Evolutionary conservation across 2,888 invertebrate species (phyloP), one percentile per base, ranked within the genome.

Genomic region (Gari tellinella): DNA sequence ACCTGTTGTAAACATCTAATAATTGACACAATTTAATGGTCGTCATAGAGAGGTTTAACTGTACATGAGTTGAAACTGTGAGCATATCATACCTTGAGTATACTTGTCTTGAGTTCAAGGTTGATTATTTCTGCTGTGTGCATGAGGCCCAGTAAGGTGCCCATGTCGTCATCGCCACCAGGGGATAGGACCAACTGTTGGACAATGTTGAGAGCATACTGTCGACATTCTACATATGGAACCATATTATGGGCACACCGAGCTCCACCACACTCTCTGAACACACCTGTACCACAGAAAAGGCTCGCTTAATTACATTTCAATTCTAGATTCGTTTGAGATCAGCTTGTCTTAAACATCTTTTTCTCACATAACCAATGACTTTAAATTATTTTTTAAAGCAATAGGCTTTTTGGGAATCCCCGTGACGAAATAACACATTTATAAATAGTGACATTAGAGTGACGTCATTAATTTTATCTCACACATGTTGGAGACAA

Each of bases 131-230:
- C 95, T 3, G 97, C 96, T 5, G 97, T 96, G 93, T 98, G 98
- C 95, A 99, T 96, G 21, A 97, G 95, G 49, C 96, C 96, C 21
- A 99, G 93, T 65, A 99, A 93, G 19, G 97, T 96, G 0, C 96
- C 95, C 97, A 99, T 97, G 86, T 99, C 98, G 86, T 99, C 99
- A 88, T 99, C 99, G 0, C 98, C 98, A 0, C 97, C 98, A 38
- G 96, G 95, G 55, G 96, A 97, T 64, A 91, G 84, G 45, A 92
- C 87, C 57, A 92, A 83, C 81, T 92, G 92, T 69, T 91, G 90
- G 23, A 92, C 90, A 37, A 92, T 91, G 77, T 95, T 96, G 83
- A 98, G 94, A 38, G 96, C 96, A 89, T 95, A 95, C 83, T 95
- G 95, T 51, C 98, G 94, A 89, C 97, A 97, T 84, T 87, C 86